Base-by-base conservation (phyloP, 37 sponge, comb jelly and placozoan species). In the Dysidea cf. avara region DNA sequence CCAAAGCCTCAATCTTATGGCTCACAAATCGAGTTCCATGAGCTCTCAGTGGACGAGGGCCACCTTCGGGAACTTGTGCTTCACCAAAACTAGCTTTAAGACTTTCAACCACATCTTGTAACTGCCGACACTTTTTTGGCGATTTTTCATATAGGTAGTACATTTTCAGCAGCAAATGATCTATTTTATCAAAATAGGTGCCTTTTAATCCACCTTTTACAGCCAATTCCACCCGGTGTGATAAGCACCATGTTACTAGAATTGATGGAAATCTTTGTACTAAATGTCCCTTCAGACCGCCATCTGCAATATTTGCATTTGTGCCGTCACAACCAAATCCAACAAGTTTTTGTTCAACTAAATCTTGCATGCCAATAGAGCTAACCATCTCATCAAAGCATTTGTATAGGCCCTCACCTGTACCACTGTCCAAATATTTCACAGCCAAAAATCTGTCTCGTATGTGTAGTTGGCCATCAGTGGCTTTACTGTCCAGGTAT, bases 1-100 rank as follows among this genome's bases (percentile, higher is more conserved):
- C 38, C 11, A 79, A 37, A 17, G 80, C 80, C 43, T 31, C 65
- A 0, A 87, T 82, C 40, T 87, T 87, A 65, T 87, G 87, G 3
- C 51, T 49, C 14, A 87, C 43, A 54, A 87, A 87, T 1, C 76
- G 56, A 25, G 77, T 81, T 39, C 72, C 72, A 61, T 71, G 61
- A 24, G 81, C 72, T 32, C 81, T 18, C 29, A 80, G 37, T 21
- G 81, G 81, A 17, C 72, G 22, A 51, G 39, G 39, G 17, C 79
- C 61, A 32, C 12, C 24, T 6, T 21, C 28, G 46, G 78, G 78
- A 53, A 76, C 30, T 21, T 76, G 67, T 22, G 31, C 30, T 24
- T 20, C 29, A 26, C 56, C 50, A 49, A 55, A 36, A 61, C 79
- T 69, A 17, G 29, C 48, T 33, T 37, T 69, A 32, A 78, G 70